These are phyloP conservation scores for Donacobius atricapilla DNA, from an alignment of 2,113 vertebrate species.

Conservation along the genomic window DNA sequence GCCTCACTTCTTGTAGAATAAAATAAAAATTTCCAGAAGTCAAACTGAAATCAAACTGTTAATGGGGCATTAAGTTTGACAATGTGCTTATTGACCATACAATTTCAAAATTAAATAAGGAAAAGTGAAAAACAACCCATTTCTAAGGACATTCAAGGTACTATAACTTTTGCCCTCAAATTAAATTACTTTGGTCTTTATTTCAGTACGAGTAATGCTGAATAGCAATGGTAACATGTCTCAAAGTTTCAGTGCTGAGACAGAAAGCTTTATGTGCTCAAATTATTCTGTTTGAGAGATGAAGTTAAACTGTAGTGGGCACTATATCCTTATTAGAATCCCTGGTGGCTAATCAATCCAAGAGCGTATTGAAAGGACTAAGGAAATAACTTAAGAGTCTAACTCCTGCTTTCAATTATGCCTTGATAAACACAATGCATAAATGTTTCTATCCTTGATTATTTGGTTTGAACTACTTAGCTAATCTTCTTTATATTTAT, in stretches of 20 bases:
- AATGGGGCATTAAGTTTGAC: not conserved
- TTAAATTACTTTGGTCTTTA: not conserved
- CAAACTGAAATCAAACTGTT: not conserved
- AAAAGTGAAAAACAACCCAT: not conserved
- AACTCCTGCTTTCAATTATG: not conserved
- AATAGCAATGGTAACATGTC: not conserved
- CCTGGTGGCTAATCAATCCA: not conserved
- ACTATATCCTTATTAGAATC: not conserved
- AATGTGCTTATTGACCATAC: not conserved
- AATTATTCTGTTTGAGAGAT: not conserved
- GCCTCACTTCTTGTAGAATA: not conserved
- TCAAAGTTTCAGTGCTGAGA: not conserved
- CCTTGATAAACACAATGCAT: not conserved
- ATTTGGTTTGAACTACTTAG: not conserved
- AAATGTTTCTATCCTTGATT: not conserved
- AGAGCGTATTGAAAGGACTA: not conserved
- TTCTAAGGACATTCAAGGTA: not conserved
- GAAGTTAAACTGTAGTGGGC: not conserved
- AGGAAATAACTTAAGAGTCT: not conserved
- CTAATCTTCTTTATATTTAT: not conserved
- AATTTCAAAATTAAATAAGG: not conserved
- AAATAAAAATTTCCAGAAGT: not conserved
- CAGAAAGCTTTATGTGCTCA: not conserved
- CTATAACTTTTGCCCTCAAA: not conserved
- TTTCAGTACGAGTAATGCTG: not conserved